phyloP scores from a whole-genome alignment of 2,797 vertebrate species.

The Channa striata region DNA sequence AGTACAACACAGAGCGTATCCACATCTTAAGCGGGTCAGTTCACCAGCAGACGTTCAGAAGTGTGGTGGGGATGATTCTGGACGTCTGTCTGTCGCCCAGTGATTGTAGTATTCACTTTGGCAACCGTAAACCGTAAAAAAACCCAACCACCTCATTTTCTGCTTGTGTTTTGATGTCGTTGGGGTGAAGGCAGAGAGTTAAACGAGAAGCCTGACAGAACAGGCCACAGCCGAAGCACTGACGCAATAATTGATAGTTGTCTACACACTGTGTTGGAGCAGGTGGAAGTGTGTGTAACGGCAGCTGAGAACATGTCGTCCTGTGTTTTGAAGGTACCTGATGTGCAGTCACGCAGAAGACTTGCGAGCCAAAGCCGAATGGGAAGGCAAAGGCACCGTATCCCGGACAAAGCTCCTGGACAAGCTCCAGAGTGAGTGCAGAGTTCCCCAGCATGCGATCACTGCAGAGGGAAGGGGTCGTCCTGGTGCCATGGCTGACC shows the following conservation, averaged over 20 bases:
- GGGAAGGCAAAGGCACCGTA: conserved; percentile 95
- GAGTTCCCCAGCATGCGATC: too few relatives aligned
- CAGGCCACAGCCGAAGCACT: background rate
- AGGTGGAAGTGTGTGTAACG: conserved; percentile 1
- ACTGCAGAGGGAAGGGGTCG: too few relatives aligned
- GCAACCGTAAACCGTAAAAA: too few relatives aligned
- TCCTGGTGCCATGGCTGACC: too few relatives aligned
- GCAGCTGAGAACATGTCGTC: conserved; percentile 3
- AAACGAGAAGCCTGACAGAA: background rate
- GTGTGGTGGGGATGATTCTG: background rate
- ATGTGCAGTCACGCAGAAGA: conserved; percentile 99
- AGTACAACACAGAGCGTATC: conserved; percentile 97
- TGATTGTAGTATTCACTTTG: background rate
- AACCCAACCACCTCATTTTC: too few relatives aligned
- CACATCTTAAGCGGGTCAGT: conserved; percentile 96
- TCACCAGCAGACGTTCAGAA: conserved; percentile 23
- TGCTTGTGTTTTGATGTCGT: too few relatives aligned
- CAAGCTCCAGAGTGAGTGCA: conserved; percentile 95
- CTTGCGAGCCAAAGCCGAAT: conserved; percentile 94
- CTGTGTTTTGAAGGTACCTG: conserved; percentile 88
- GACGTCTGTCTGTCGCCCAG: background rate
- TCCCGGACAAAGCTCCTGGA: conserved; percentile 95
- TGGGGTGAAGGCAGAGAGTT: too few relatives aligned
- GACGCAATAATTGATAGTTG: background rate
- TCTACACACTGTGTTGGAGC: background rate